Evolutionary conservation across 2,797 vertebrate species (phyloP).

Genomic region (Pterois miles): DNA sequence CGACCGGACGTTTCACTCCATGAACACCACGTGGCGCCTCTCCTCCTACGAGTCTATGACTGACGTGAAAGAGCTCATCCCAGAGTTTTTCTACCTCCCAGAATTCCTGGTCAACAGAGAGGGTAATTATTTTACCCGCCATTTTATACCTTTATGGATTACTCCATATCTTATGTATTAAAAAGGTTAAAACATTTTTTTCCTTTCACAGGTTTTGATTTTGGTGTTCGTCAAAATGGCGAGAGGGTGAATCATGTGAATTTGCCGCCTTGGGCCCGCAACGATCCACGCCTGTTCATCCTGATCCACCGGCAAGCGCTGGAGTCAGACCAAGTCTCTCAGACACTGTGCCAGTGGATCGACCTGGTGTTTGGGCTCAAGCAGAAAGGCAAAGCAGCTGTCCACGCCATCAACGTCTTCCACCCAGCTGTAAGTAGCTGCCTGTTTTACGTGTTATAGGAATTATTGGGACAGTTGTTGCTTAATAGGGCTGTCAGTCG

Average conservation of each 20-base stretch:
- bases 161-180: neutral
- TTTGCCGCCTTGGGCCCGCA: conserved; percentile 96
- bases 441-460: neutral
- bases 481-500: neutral
- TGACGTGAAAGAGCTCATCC: conserved; percentile 98
- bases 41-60: conserved; percentile 99
- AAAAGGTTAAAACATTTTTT: neutral
- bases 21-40: conserved; percentile 98
- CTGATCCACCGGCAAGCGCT: conserved; percentile 96
- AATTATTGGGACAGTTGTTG: neutral
- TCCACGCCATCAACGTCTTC: conserved; percentile 98
- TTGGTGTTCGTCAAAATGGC: conserved; percentile 96
- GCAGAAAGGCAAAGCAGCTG: conserved; percentile 97
- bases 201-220: conserved; percentile 91
- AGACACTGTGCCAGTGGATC: conserved; percentile 98
- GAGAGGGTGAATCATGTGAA: conserved; percentile 98
- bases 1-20: conserved; percentile 99
- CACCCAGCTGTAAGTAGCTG: conserved; percentile 93
- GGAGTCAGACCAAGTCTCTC: conserved; percentile 96
- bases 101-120: conserved; percentile 98
- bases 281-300: conserved; percentile 96
- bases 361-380: conserved; percentile 99
- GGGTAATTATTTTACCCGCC: conserved; percentile 79
- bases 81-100: conserved; percentile 98
- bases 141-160: neutral